phyloP scores from a whole-genome alignment of 2,113 vertebrate species.

The Bos taurus region ARS-UCD2.0 NC_037333.1:54757001-54757500 shows the following conservation, averaged over 20 bases:
- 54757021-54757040: not conserved
- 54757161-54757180: not conserved
- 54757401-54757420: not conserved
- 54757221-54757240: not conserved
- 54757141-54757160: not conserved
- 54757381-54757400: not conserved
- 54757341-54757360: not conserved
- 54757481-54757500: not conserved
- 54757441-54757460: not conserved
- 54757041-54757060: not conserved
- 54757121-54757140: not conserved
- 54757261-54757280: not conserved
- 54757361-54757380: not conserved
- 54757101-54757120: not conserved
- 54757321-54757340: no score
- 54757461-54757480: not conserved
- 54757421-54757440: not conserved
- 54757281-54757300: not conserved
- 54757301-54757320: not conserved
- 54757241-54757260: not conserved
- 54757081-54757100: not conserved
- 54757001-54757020: not conserved
- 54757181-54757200: not conserved
- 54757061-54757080: not conserved
- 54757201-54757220: not conserved